Evolutionary conservation across 92 coral and sea anemone genomes (phyloP), one percentile per base, ranked within the genome.

Genomic region (Plumapathes pennacea): DNA sequence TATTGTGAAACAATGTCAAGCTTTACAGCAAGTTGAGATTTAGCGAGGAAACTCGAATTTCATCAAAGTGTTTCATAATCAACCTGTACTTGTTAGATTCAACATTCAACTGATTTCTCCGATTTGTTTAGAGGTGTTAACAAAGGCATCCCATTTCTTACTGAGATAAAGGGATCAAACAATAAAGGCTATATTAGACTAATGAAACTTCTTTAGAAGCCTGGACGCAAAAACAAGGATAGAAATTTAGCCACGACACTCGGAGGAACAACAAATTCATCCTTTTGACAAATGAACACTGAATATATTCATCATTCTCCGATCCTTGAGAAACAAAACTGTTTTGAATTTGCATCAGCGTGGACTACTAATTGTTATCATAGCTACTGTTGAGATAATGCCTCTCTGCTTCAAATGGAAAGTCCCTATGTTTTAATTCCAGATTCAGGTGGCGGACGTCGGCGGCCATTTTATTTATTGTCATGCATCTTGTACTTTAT

Each of bases 101-200:
- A 51, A 69, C 84, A 60, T 69, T 60, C 71, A 69, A 43, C 46
- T 70, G n/a, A n/a, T n/a, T 75, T 62, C 57, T 32, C 50, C 52
- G 69, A 54, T 71, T 87, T 77, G 85, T 63, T 41, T 58, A 38
- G 11, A 83, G 96, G 89, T 73, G 86, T 87, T 74, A 72, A 77
- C 78, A 87, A 77, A 77, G 69, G 90, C 70, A 76, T 62, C 72
- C 90, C 80, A 71, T 83, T 73, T 90, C 74, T 74, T 19, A 67
- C 39, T 50, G 26, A 76, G 68, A 72, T 71, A 64, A 79, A 84
- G 58, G 77, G 70, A 36, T 27, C n/a, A 41, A 84, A 77, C 96
- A 87, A 87, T 82, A 59, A 74, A 54, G 56, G 46, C 86, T 76
- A 83, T 78, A 83, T 83, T 75, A 85, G 72, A 72, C 96, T 87